phyloP scores from a whole-genome alignment of 2,113 vertebrate genomes.

The Xiphophorus hellerii region DNA sequence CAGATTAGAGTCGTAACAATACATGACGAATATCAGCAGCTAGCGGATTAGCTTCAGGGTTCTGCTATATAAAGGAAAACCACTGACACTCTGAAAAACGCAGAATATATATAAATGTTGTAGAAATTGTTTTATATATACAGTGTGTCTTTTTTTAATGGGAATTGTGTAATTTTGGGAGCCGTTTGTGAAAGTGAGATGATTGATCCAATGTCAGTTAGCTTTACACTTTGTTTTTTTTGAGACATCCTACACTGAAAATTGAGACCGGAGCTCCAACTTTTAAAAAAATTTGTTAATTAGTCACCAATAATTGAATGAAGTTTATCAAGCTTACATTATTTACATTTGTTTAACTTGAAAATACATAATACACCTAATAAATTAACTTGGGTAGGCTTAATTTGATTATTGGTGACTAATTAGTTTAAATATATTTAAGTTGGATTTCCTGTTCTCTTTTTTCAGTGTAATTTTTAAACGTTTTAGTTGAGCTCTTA shows the following conservation, averaged over 20 bases:
- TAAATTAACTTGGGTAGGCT: no score
- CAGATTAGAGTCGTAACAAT: not conserved
- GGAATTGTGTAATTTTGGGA: not conserved
- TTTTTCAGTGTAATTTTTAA: not conserved
- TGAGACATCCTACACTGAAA: not conserved
- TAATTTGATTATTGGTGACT: no score
- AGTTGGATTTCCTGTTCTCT: no score
- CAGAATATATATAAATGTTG: conserved; percentile 21
- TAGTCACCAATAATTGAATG: no score
- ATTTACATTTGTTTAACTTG: no score
- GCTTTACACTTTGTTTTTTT: conserved; percentile 4
- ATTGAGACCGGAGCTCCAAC: no score
- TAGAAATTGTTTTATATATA: conserved; percentile 3
- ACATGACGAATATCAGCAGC: no score
- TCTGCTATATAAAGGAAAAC: conserved; percentile 10
- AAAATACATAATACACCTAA: no score
- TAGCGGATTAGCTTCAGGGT: no score
- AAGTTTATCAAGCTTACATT: no score
- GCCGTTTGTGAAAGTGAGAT: not conserved
- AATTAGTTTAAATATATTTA: no score
- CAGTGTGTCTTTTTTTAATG: not conserved
- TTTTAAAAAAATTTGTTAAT: no score
- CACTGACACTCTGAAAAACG: conserved; percentile 19
- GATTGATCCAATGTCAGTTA: conserved; percentile 14
- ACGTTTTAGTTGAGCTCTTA: not conserved